These are phyloP conservation scores for Lepidochrysops patricia DNA, from an alignment of 2,888 invertebrate species.

Conservation along the genomic window DNA sequence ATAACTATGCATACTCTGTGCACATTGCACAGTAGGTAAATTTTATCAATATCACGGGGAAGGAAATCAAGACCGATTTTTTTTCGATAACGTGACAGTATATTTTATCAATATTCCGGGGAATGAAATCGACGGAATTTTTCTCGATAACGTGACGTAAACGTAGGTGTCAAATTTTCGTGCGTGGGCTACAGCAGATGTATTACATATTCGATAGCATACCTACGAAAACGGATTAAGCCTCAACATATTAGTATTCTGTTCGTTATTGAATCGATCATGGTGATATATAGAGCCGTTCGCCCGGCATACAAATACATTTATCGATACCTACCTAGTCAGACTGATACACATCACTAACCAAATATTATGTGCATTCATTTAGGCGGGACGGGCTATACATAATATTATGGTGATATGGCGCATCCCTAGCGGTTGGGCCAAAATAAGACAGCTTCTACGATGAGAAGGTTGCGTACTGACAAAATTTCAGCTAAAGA, in stretches of 20 bases:
- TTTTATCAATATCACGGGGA: too few species aligned
- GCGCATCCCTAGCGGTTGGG: background rate
- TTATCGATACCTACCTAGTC: constrained; percentile 35
- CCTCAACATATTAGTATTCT: background rate
- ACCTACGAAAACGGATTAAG: background rate
- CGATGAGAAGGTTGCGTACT: too few species aligned
- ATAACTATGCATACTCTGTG: too few species aligned
- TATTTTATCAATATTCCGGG: too few species aligned
- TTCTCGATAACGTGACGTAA: too few species aligned
- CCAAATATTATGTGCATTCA: constrained; percentile 69
- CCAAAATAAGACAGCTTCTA: background rate
- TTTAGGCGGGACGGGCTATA: constrained; percentile 34
- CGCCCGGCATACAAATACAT: constrained; percentile 57
- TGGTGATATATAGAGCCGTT: constrained; percentile 28
- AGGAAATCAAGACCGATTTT: too few species aligned
- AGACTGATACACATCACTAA: constrained; percentile 46
- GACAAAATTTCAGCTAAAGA: too few species aligned
- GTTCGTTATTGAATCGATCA: constrained; percentile 22
- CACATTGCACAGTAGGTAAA: too few species aligned
- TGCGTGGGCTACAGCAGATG: too few species aligned
- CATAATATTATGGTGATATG: background rate
- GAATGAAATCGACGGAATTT: too few species aligned
- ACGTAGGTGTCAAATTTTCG: too few species aligned
- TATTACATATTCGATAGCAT: background rate
- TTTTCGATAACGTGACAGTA: too few species aligned